phyloP scores from a whole-genome alignment of 2,888 invertebrate genomes.

The Leptinotarsa peninsularis region DNA sequence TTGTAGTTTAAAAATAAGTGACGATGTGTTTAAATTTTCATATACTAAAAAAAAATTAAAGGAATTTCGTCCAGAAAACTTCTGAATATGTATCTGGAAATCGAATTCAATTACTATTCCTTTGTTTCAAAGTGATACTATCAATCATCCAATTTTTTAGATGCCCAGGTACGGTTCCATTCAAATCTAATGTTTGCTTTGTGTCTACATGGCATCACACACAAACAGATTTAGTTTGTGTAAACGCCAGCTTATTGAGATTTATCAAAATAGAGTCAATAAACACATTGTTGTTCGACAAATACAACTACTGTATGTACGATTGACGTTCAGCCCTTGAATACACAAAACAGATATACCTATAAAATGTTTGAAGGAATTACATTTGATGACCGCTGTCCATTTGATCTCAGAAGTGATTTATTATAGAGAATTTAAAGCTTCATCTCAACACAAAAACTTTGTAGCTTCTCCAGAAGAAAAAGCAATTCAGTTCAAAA shows the following conservation, averaged over 20 bases:
- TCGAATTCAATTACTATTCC: not conserved
- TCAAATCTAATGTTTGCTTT: constrained; percentile 16
- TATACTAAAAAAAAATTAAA: not conserved
- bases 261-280: constrained; percentile 23
- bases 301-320: constrained; percentile 7
- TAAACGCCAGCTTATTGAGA: constrained; percentile 23
- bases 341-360: not conserved
- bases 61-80: not conserved
- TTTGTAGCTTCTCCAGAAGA: too few relatives aligned
- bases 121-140: constrained; percentile 4
- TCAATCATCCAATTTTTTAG: constrained; percentile 8
- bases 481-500: too few relatives aligned
- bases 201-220: constrained; percentile 15
- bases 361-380: not conserved
- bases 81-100: not conserved
- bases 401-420: too few relatives aligned
- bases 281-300: constrained; percentile 15
- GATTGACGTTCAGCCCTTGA: not conserved
- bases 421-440: too few relatives aligned
- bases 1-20: too few relatives aligned
- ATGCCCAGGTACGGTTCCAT: not conserved
- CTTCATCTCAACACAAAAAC: too few relatives aligned
- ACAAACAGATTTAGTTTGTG: constrained; percentile 26
- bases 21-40: too few relatives aligned
- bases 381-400: too few relatives aligned